Evolutionary conservation across 1,140 invertebrate genomes (phyloP), one percentile per base, ranked within the genome.

Genomic region (Nasonia giraulti): DNA sequence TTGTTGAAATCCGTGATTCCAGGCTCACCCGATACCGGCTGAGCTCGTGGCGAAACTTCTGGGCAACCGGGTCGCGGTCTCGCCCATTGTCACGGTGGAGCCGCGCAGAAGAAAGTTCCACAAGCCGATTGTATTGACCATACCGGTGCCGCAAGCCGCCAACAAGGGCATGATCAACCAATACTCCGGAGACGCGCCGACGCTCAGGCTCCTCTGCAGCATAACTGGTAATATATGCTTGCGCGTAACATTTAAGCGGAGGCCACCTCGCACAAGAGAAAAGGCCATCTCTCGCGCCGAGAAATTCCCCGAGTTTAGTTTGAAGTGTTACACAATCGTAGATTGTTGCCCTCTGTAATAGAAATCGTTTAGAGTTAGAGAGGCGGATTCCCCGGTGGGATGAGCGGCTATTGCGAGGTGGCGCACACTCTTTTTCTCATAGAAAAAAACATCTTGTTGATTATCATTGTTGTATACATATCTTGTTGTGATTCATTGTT

Each of bases 61-160:
- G 86, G 98, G 98, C 69, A 98, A 98, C 91, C 95, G 97, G 83
- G 97, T 98, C 6, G 98, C 98, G 8, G 97, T 98, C 20, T 98
- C 97, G 82, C 98, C 98, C 33, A 98, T 99, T 83, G 97, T 99
- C n/a, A 99, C 98, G 0, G 97, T 99, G 20, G 98, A 99, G 93
- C 98, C 98, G 27, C 92, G 98, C 47, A 94, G 98, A 86, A 93
- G 98, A 85, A 99, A 99, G 94, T 99, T 99, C 95, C 98, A 99
- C 92, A 98, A 98, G 93, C 96, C 96, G 55, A 99, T 99, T 89
- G 99, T 97, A 86, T 94, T 99, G 86, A 99, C 98, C 66, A 98
- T 99, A 90, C 98, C 98, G 17, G 95, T 99, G 79, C 98, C 98
- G 17, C 96, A 96, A 91, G 96, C 97, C 55, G 96, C 96, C 55